A percentile compares a stretch with the other conserved stretches of the same genome.
phyloP scores from a whole-genome alignment of 1,140 invertebrate genomes.

The Diprion similis region DNA sequence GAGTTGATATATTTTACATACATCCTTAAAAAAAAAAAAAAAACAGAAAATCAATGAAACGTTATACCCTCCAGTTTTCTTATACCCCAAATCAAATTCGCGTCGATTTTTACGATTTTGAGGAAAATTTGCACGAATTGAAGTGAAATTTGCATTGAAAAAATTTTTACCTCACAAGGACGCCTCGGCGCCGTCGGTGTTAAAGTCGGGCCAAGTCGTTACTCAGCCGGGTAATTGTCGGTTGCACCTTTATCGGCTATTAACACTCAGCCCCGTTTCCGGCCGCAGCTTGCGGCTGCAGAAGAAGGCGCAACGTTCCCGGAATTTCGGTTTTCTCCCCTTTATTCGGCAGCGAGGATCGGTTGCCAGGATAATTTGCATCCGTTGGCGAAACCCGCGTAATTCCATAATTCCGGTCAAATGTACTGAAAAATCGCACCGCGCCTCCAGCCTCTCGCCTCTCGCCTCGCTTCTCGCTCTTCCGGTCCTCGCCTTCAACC shows the following conservation, averaged over 20 bases:
- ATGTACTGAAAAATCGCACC: slow-evolving; percentile 5
- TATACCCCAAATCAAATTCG: no score
- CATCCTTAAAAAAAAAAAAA: no score
- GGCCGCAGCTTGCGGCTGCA: no score
- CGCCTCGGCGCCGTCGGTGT: no score
- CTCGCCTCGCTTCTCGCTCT: neutral
- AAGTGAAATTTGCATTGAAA: no score
- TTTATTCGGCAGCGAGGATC: neutral
- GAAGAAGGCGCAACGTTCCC: no score
- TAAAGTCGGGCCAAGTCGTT: neutral
- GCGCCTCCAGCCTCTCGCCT: neutral
- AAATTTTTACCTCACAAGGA: no score
- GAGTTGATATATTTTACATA: no score
- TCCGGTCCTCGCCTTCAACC: neutral
- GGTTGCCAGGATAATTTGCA: slow-evolving; percentile 2
- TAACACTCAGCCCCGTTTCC: neutral
- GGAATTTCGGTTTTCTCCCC: neutral
- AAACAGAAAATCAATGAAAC: no score
- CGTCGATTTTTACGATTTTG: no score
- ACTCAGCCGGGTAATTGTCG: slow-evolving; percentile 4
- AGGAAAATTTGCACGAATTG: no score
- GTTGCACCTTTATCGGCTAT: neutral
- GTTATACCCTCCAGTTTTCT: no score
- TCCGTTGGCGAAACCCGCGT: neutral
- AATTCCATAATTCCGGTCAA: slow-evolving; percentile 7